phyloP scores from a whole-genome alignment of 2,797 vertebrate genomes.

The Sebastes nivosus region DNA sequence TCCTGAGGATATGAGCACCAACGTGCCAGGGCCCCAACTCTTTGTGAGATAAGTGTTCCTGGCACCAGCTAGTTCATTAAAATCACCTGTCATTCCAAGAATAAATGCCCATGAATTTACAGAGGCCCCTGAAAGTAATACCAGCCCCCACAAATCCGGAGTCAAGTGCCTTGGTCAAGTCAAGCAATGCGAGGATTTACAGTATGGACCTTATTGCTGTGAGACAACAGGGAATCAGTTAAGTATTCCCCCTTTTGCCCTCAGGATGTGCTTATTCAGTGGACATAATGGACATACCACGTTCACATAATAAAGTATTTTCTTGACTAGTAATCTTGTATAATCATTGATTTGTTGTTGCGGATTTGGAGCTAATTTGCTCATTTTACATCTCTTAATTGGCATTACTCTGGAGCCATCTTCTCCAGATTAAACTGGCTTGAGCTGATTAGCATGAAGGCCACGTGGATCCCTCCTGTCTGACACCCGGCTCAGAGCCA shows the following conservation, averaged over 20 bases:
- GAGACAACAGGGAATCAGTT: neutral
- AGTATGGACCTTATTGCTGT: neutral
- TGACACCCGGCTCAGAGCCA: constrained; percentile 30
- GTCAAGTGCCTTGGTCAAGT: neutral
- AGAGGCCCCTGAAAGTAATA: neutral
- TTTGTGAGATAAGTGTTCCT: neutral
- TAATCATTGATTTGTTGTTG: neutral
- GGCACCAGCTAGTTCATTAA: neutral
- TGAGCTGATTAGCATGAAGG: constrained; percentile 10
- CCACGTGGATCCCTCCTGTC: constrained; percentile 32
- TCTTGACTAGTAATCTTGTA: neutral
- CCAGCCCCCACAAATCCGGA: neutral
- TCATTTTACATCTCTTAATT: neutral
- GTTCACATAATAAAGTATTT: constrained; percentile 9
- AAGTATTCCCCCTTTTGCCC: neutral
- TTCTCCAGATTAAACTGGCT: constrained; percentile 24
- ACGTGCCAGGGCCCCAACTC: neutral
- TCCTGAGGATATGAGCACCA: neutral
- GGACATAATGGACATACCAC: neutral
- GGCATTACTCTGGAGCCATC: neutral
- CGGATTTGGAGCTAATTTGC: neutral
- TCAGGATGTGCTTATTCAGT: neutral
- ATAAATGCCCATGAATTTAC: neutral
- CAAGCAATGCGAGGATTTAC: neutral
- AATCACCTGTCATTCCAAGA: neutral